Conservation (phyloP, 1,140 invertebrate genomes). For the Anthonomus grandis region DNA sequence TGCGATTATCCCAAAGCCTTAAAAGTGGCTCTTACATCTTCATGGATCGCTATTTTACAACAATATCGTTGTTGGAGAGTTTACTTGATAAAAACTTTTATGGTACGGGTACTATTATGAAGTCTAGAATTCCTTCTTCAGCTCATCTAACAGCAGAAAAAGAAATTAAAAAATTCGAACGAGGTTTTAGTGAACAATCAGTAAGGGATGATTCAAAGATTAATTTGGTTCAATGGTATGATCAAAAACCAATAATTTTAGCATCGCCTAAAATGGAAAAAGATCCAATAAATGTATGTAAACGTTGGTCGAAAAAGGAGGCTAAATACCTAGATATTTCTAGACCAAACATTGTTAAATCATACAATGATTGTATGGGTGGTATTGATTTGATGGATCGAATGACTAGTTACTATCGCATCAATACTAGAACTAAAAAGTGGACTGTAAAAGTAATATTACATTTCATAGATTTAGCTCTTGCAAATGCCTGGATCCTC, state of each 20-base stretch:
- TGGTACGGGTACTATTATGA: slow-evolving; percentile 12
- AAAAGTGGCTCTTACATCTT: slow-evolving; percentile 14
- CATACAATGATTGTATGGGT: slow-evolving; percentile 49
- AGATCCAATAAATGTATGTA: slow-evolving; percentile 27
- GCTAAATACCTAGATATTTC: slow-evolving; percentile 40
- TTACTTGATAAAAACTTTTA: slow-evolving; percentile 11
- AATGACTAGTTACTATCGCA: no score
- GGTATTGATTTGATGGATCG: slow-evolving; percentile 44
- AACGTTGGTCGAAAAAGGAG: slow-evolving; percentile 39
- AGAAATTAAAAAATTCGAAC: slow-evolving; percentile 5
- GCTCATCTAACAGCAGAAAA: slow-evolving; percentile 23
- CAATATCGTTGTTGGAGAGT: slow-evolving; percentile 17
- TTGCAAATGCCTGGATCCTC: slow-evolving; percentile 19
- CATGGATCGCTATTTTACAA: slow-evolving; percentile 25
- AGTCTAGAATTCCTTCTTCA: slow-evolving; percentile 2
- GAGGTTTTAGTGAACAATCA: slow-evolving; percentile 15
- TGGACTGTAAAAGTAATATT: slow-evolving; percentile 22
- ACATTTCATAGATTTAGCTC: slow-evolving; percentile 23
- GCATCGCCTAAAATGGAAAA: slow-evolving; percentile 18
- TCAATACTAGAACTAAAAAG: slow-evolving; percentile 25
- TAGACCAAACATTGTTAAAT: slow-evolving; percentile 42
- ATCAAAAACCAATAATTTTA: slow-evolving; percentile 21
- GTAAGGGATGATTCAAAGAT: slow-evolving; percentile 22
- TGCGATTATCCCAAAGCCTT: slow-evolving; percentile 13
- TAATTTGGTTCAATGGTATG: slow-evolving; percentile 26